phyloP scores from a whole-genome alignment of 1,140 invertebrate species.

The Sitobion miscanthi region DNA sequence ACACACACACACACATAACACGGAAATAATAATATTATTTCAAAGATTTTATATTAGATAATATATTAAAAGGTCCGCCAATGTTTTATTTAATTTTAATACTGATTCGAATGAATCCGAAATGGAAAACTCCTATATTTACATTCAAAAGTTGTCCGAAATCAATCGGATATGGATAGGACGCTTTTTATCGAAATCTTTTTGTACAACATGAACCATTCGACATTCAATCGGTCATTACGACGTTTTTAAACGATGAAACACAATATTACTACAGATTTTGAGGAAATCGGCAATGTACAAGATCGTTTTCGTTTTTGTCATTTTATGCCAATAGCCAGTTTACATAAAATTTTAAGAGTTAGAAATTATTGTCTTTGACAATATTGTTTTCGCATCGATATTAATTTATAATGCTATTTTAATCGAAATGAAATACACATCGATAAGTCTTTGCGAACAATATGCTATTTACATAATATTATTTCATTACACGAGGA shows the following conservation, averaged over 20 bases:
- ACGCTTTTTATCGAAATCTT: neutral
- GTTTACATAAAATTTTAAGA: neutral
- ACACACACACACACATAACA: neutral
- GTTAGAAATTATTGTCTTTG: neutral
- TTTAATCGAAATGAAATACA: neutral
- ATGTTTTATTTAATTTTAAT: neutral
- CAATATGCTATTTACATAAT: neutral
- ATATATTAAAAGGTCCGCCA: neutral
- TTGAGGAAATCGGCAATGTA: neutral
- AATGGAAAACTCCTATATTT: neutral
- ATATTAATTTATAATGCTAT: neutral
- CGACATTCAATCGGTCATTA: neutral
- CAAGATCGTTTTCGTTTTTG: neutral
- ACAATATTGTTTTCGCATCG: too few relatives aligned
- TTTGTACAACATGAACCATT: neutral
- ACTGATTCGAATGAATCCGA: neutral
- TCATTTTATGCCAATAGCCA: neutral
- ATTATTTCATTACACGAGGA: neutral
- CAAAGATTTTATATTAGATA: neutral
- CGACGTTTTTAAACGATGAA: neutral
- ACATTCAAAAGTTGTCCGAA: neutral
- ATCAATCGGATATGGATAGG: neutral
- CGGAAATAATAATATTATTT: neutral
- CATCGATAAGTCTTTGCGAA: neutral
- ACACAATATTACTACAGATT: neutral